phyloP scores from a whole-genome alignment of 2,797 vertebrate species.

The Petrocephalus schoutedeni region DNA sequence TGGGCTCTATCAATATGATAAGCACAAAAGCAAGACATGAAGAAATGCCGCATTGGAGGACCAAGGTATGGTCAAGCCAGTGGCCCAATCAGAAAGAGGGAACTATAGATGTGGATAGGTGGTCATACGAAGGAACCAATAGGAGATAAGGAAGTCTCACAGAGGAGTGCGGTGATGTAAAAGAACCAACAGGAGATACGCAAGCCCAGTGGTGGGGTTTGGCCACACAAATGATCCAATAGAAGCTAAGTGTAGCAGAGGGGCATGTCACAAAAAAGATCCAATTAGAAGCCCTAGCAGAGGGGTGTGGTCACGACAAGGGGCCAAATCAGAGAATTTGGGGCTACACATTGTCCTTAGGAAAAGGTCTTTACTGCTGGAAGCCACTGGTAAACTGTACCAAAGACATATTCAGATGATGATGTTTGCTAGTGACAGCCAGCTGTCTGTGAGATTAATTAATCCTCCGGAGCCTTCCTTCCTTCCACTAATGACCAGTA shows the following conservation, averaged over 20 bases:
- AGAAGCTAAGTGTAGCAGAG: not conserved
- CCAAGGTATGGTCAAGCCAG: not conserved
- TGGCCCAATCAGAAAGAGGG: not conserved
- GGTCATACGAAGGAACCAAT: not conserved
- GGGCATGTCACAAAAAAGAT: not conserved
- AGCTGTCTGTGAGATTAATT: constrained; percentile 6
- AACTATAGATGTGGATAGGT: not conserved
- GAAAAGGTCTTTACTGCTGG: not conserved
- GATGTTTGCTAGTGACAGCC: not conserved
- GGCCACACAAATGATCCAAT: not conserved
- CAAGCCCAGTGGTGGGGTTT: not conserved
- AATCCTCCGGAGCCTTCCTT: not conserved
- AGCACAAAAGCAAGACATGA: not conserved
- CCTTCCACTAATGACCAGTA: constrained; percentile 4
- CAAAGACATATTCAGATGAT: not conserved
- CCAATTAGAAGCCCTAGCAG: not conserved
- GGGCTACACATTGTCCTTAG: not conserved
- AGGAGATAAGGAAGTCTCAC: not conserved
- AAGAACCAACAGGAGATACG: not conserved
- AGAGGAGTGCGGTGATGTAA: not conserved
- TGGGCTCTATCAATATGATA: not conserved
- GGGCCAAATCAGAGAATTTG: not conserved
- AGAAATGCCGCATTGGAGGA: not conserved
- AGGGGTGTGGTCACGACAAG: not conserved
- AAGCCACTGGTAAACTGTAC: not conserved